Conservation (phyloP, 2,888 invertebrate genomes). For the Tenthredo amoena region DNA sequence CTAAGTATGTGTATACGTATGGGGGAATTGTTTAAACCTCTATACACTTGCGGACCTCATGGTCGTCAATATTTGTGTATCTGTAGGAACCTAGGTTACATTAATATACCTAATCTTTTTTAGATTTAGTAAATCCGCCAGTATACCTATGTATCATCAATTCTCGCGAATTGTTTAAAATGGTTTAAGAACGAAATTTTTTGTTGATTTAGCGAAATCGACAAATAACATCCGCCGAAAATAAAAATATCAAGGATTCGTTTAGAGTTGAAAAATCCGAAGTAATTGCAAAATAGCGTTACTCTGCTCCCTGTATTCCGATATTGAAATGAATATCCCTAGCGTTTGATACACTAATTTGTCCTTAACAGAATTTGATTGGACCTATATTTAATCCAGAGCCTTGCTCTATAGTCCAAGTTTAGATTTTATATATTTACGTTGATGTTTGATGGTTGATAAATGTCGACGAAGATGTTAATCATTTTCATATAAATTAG, state of each 20-base stretch:
- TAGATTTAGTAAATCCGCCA: background rate
- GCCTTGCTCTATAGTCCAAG: background rate
- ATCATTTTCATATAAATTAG: background rate
- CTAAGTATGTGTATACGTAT: background rate
- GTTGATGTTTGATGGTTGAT: constrained; percentile 12
- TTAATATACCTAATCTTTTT: background rate
- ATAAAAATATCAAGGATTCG: background rate
- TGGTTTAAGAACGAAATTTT: background rate
- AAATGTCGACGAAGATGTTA: background rate
- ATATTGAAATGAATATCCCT: background rate
- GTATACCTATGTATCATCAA: background rate
- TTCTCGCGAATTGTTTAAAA: background rate
- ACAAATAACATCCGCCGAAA: background rate
- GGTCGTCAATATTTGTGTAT: background rate
- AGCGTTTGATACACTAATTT: background rate
- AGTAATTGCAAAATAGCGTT: background rate
- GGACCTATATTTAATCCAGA: background rate
- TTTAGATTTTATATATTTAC: background rate
- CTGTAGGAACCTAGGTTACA: background rate
- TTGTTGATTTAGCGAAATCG: background rate
- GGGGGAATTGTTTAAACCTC: too few species aligned
- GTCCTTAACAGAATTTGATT: background rate
- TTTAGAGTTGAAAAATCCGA: background rate
- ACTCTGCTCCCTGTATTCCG: background rate
- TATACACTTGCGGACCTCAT: too few species aligned